Conservation (phyloP, 2,113 vertebrate species). For the Prionailurus viverrinus region DNA sequence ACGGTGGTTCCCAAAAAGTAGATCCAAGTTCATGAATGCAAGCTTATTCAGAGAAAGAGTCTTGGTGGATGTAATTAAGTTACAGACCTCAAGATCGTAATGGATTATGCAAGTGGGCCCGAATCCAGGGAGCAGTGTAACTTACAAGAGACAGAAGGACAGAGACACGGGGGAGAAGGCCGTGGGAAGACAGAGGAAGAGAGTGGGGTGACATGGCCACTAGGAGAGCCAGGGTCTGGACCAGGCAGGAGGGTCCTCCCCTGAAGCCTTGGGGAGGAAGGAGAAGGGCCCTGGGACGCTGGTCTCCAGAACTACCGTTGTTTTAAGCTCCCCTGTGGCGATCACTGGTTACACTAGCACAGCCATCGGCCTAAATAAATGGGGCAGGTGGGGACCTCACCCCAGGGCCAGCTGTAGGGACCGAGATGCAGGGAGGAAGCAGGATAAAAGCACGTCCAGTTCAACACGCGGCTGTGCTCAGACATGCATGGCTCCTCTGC, state of each 20-base stretch:
- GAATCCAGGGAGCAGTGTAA: too few species aligned
- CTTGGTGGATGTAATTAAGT: not conserved
- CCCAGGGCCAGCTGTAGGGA: not conserved
- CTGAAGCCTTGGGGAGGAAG: not conserved
- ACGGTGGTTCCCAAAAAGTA: not conserved
- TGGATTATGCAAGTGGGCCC: too few species aligned
- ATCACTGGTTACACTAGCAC: not conserved
- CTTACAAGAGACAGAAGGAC: not conserved
- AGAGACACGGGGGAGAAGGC: not conserved
- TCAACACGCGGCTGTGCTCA: too few species aligned
- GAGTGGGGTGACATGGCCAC: too few species aligned
- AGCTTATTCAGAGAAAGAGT: not conserved
- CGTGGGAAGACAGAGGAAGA: fast-evolving
- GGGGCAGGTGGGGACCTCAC: not conserved
- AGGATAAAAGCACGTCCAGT: not conserved
- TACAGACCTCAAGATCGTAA: not conserved
- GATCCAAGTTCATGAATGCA: not conserved
- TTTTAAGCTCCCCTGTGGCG: not conserved
- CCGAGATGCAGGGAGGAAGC: not conserved
- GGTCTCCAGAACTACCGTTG: not conserved
- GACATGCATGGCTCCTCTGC: not conserved
- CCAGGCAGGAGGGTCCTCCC: not conserved
- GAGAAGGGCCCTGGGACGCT: not conserved
- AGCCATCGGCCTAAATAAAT: not conserved
- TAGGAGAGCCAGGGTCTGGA: not conserved